phyloP scores from a whole-genome alignment of 2,113 vertebrate species.

The Mus pahari region DNA sequence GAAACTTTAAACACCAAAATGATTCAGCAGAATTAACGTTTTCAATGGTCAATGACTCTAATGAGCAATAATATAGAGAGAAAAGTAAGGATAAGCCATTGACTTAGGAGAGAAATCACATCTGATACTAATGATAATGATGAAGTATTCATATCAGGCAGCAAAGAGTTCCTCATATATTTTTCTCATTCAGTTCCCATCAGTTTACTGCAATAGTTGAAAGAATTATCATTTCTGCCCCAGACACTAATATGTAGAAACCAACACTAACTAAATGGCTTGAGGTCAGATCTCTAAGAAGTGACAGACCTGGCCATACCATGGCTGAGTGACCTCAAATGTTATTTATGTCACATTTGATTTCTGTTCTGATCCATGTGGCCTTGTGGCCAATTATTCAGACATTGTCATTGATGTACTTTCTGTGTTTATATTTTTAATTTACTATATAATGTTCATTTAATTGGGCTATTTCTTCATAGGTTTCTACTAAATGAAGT shows the following conservation, averaged over 20 bases:
- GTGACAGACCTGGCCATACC: background rate
- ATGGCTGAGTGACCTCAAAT: background rate
- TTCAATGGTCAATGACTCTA: background rate
- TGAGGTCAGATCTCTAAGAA: background rate
- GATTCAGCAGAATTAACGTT: background rate
- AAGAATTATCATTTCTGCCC: background rate
- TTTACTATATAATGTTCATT: background rate
- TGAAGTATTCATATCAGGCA: background rate
- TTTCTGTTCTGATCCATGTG: background rate
- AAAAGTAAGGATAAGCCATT: background rate
- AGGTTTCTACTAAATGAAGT: constrained; percentile 45
- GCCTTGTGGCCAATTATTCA: background rate
- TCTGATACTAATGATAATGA: background rate
- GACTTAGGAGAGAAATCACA: background rate
- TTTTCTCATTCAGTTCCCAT: background rate
- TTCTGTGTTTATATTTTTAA: background rate
- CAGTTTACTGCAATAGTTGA: background rate
- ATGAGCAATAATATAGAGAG: background rate
- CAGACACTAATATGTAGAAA: background rate
- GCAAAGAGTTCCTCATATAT: background rate
- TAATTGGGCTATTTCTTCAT: background rate
- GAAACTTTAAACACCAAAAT: background rate
- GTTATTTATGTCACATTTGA: background rate
- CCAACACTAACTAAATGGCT: background rate
- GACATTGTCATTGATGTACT: background rate